A percentile compares a stretch with the other conserved stretches of the same genome.
phyloP scores from a whole-genome alignment of 2,888 invertebrate species.

The Xylophagus ater region DNA sequence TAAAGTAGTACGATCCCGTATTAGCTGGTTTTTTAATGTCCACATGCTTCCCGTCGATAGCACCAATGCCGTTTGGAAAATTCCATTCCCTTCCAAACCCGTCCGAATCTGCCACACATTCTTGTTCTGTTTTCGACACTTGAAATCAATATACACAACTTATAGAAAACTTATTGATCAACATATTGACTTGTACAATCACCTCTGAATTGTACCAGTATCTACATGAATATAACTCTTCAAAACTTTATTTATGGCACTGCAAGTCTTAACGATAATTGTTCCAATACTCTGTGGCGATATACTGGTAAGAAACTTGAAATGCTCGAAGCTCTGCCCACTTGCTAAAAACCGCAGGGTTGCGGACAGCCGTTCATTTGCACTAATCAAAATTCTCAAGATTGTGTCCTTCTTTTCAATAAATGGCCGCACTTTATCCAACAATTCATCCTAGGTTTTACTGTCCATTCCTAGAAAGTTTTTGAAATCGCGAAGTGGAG shows the following conservation, averaged over 20 bases:
- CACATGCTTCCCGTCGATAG: slow-evolving; percentile 27
- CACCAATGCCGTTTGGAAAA: slow-evolving; percentile 23
- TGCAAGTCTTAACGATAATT: neutral
- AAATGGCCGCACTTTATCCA: neutral
- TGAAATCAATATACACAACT: neutral
- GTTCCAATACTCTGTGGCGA: neutral
- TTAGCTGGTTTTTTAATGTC: slow-evolving; percentile 22
- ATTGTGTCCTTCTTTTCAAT: neutral
- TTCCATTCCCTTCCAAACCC: slow-evolving; percentile 25
- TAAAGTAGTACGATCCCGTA: slow-evolving; percentile 22
- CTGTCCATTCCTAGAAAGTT: too few species aligned
- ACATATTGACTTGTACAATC: neutral
- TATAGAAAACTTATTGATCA: neutral
- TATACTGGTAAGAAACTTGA: neutral
- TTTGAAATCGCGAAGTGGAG: too few species aligned
- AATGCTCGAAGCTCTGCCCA: too few species aligned
- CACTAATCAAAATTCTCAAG: neutral
- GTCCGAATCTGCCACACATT: slow-evolving; percentile 23
- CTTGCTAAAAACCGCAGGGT: neutral
- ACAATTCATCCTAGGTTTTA: too few species aligned
- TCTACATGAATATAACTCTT: too few species aligned
- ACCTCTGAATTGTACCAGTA: neutral
- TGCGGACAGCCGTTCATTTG: neutral
- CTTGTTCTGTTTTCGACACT: slow-evolving; percentile 17
- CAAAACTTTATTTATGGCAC: too few species aligned